A percentile compares a stretch with the other conserved stretches of the same genome.
Conservation (phyloP, 37 sponge, comb jelly and placozoan genomes). For the Oscarella lobularis region DNA sequence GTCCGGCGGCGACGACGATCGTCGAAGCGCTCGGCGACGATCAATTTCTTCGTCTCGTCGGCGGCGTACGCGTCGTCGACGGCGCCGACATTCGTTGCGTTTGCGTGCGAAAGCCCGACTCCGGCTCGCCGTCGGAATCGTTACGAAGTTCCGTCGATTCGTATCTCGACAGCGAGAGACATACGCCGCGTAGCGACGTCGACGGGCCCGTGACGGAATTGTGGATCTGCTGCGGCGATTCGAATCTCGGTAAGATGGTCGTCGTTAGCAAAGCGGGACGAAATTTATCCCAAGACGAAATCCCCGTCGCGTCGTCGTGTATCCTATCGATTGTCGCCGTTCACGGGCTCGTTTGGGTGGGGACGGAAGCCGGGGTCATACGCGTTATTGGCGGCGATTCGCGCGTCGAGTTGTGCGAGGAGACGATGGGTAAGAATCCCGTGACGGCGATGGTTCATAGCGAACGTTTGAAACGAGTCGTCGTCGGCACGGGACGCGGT, state of each 20-base stretch:
- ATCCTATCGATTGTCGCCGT: too few relatives aligned
- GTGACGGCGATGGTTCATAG: too few relatives aligned
- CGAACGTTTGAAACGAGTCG: too few relatives aligned
- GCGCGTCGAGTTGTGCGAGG: neutral
- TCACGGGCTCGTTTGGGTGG: too few relatives aligned
- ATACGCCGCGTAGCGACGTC: neutral
- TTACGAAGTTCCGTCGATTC: too few relatives aligned
- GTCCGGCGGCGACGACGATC: conserved; percentile 51
- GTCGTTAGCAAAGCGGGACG: neutral
- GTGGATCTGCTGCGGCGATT: neutral
- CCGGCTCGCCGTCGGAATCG: too few relatives aligned
- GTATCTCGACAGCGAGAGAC: too few relatives aligned
- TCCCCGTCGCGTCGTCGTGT: too few relatives aligned
- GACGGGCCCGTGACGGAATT: neutral
- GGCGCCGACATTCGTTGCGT: conserved; percentile 6
- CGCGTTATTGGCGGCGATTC: conserved; percentile 29
- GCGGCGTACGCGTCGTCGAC: conserved; percentile 3
- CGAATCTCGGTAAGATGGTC: neutral
- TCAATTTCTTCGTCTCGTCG: conserved; percentile 4
- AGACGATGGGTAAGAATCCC: too few relatives aligned
- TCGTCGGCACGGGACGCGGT: too few relatives aligned
- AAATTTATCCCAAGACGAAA: conserved; percentile 14
- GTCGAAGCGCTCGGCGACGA: conserved; percentile 1
- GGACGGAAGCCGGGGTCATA: conserved; percentile 59
- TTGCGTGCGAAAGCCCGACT: too few relatives aligned